Evolutionary conservation across 2,888 invertebrate species (phyloP).

Genomic region (Epirrhoe tristata): DNA sequence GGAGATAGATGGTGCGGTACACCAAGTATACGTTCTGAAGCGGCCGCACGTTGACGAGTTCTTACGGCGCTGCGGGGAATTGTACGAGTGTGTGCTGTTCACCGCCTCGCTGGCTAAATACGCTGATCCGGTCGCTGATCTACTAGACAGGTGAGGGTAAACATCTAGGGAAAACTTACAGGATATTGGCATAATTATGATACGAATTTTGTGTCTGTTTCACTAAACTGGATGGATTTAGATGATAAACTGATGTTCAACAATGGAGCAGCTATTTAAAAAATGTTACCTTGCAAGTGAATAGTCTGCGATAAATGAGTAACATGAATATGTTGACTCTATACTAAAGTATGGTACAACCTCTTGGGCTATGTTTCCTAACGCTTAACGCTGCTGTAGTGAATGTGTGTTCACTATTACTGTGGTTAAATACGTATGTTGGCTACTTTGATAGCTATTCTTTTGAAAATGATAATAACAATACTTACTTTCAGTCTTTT

Average conservation of each 20-base stretch:
- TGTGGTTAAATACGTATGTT: neutral
- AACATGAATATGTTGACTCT: neutral
- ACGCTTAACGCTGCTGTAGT: neutral
- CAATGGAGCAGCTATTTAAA: no score
- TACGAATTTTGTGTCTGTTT: no score
- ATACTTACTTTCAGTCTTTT: no score
- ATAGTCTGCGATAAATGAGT: neutral
- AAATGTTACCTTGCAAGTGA: neutral
- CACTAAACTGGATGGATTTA: no score
- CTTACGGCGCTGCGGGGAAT: slow-evolving; percentile 98
- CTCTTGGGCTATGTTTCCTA: neutral
- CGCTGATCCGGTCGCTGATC: slow-evolving; percentile 99
- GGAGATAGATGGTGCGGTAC: slow-evolving; percentile 99
- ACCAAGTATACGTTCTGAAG: slow-evolving; percentile 99
- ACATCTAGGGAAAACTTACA: neutral
- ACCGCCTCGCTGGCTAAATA: slow-evolving; percentile 99
- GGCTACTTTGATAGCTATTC: neutral
- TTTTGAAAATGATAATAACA: neutral
- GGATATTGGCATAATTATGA: no score
- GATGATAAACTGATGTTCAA: no score
- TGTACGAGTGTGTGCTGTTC: slow-evolving; percentile 99
- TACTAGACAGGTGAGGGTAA: slow-evolving; percentile 90
- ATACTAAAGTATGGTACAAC: neutral
- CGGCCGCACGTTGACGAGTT: slow-evolving; percentile 99
- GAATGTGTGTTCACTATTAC: neutral